A percentile compares a stretch with the other conserved stretches of the same genome.
phyloP scores from a whole-genome alignment of 2,888 invertebrate species.

The Gibbula magus region DNA sequence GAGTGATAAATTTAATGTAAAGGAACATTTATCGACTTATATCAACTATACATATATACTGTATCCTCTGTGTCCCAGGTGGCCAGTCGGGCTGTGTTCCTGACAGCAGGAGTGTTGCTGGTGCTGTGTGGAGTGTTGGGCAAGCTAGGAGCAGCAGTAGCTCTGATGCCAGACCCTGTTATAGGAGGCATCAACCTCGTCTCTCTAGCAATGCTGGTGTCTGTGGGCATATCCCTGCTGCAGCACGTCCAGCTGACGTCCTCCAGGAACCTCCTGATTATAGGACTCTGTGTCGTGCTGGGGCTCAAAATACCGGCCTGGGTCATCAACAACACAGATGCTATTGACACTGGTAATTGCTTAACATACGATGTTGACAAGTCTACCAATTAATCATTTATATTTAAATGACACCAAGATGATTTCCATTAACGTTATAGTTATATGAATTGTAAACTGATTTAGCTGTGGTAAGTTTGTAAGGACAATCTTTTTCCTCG shows the following conservation, averaged over 20 bases:
- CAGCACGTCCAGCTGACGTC: slow-evolving; percentile 84
- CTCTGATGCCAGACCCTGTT: slow-evolving; percentile 77
- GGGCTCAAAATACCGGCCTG: slow-evolving; percentile 80
- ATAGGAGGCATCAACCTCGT: slow-evolving; percentile 73
- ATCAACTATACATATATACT: not conserved
- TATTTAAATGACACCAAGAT: too few species aligned
- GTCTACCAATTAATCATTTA: too few species aligned
- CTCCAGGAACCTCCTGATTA: slow-evolving; percentile 89
- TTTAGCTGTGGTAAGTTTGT: too few species aligned
- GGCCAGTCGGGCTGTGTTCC: slow-evolving; percentile 75
- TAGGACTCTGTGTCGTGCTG: slow-evolving; percentile 90
- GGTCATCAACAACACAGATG: slow-evolving; percentile 45
- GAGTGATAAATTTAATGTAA: too few species aligned
- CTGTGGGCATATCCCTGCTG: slow-evolving; percentile 71
- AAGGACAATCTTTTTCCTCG: too few species aligned
- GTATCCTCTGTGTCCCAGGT: slow-evolving; percentile 59
- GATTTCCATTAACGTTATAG: too few species aligned
- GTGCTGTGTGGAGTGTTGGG: slow-evolving; percentile 75
- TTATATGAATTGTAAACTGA: too few species aligned
- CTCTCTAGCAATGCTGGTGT: slow-evolving; percentile 69
- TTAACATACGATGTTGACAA: not conserved
- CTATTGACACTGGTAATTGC: slow-evolving; percentile 63
- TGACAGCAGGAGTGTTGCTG: slow-evolving; percentile 74
- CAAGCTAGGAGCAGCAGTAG: slow-evolving; percentile 76
- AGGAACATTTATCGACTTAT: too few species aligned